phyloP scores from a whole-genome alignment of 2,113 vertebrate species.

The Argyrosomus japonicus region DNA sequence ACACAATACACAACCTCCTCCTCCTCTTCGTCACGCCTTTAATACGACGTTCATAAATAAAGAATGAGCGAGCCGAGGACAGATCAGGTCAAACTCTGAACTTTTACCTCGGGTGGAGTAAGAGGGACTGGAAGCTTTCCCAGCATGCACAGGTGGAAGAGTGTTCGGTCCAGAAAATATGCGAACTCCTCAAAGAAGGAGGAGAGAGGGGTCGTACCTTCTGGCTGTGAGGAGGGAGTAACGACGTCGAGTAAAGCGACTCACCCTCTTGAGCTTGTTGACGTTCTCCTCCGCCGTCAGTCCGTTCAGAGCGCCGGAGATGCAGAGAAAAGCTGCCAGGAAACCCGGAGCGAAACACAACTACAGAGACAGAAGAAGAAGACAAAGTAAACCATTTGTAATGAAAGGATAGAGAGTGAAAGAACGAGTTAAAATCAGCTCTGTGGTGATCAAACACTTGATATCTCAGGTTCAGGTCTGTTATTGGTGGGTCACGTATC shows the following conservation, averaged over 20 bases:
- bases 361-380: conserved; percentile 70
- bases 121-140: neutral
- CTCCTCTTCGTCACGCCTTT: neutral
- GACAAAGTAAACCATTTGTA: neutral
- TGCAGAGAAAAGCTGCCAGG: conserved; percentile 88
- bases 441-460: no score
- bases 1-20: neutral
- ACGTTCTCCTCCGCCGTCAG: conserved; percentile 88
- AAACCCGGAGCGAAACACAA: conserved; percentile 90
- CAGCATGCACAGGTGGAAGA: neutral
- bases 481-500: no score
- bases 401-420: neutral
- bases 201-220: neutral
- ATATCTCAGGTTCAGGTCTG: no score
- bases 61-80: conserved; percentile 19
- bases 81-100: conserved; percentile 8
- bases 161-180: neutral
- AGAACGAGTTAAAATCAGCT: neutral
- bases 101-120: neutral
- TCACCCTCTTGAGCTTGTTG: conserved; percentile 88
- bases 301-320: conserved; percentile 86
- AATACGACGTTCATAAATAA: conserved; percentile 17
- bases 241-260: neutral
- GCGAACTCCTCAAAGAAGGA: neutral
- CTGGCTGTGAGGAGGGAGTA: no score